phyloP scores from a whole-genome alignment of 2,797 vertebrate species.

The Platalea minor region DNA sequence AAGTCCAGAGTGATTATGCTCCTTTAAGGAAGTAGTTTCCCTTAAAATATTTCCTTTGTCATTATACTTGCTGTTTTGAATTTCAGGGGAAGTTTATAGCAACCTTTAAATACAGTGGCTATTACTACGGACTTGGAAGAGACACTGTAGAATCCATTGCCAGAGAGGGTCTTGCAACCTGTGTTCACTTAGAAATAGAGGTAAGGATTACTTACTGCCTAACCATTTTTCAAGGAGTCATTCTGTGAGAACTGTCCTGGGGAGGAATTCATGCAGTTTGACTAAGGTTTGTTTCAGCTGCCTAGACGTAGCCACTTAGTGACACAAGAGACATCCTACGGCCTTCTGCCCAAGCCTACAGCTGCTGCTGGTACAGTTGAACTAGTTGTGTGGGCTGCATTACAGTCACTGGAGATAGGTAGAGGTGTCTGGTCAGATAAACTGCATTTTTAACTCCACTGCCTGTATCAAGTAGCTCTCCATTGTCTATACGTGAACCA shows the following conservation, averaged over 20 bases:
- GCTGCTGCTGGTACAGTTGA: background rate
- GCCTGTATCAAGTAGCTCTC: background rate
- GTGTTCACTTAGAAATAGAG: constrained; percentile 92
- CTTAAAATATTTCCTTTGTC: background rate
- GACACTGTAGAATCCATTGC: constrained; percentile 87
- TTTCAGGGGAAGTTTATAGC: constrained; percentile 89
- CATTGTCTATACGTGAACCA: background rate
- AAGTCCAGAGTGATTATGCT: background rate
- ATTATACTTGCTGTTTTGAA: background rate
- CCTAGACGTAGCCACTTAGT: background rate
- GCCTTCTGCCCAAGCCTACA: background rate
- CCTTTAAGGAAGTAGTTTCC: background rate
- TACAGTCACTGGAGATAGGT: background rate
- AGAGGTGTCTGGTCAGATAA: background rate
- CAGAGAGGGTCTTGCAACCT: constrained; percentile 88
- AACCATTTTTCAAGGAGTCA: background rate
- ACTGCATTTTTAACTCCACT: background rate
- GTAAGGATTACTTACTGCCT: constrained; percentile 59
- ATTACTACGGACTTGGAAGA: constrained; percentile 85
- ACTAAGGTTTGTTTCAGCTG: background rate
- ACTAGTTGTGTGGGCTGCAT: background rate
- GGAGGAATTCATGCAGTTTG: background rate
- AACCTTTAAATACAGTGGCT: constrained; percentile 80
- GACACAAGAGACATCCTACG: background rate
- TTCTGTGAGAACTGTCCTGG: background rate